These are phyloP conservation scores for Meteorus cinctellus DNA, from an alignment of 2,888 invertebrate species.

Conservation along the genomic window DNA sequence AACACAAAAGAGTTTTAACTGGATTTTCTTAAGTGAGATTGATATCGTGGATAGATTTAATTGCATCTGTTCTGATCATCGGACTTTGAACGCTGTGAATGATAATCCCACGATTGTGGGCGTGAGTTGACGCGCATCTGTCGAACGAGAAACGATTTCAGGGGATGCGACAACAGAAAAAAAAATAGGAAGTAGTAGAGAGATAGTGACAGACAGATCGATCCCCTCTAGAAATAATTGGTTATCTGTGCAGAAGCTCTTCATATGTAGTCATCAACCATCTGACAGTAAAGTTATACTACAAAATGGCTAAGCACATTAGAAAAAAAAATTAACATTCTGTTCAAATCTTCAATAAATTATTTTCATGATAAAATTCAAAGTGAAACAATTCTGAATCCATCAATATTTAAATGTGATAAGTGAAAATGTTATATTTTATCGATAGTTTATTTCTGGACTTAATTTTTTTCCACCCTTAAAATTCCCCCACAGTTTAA, in stretches of 20 bases:
- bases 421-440: background rate
- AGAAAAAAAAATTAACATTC: background rate
- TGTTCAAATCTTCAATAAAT: background rate
- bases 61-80: constrained; percentile 58
- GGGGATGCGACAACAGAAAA: constrained; percentile 7
- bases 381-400: background rate
- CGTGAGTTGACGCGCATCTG: constrained; percentile 67
- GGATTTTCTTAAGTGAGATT: background rate
- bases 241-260: constrained; percentile 72
- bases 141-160: constrained; percentile 54
- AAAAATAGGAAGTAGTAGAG: constrained; percentile 16
- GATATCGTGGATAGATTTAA: constrained; percentile 53
- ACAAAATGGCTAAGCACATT: background rate
- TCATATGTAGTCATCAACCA: constrained; percentile 67
- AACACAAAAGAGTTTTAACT: background rate
- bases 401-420: background rate
- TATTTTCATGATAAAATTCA: too few species aligned
- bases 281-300: constrained; percentile 55
- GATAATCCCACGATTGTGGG: constrained; percentile 64
- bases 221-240: constrained; percentile 65
- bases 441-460: background rate
- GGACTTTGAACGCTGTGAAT: constrained; percentile 50
- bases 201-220: constrained; percentile 42
- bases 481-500: background rate
- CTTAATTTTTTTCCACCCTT: background rate